phyloP scores from a whole-genome alignment of 2,113 vertebrate genomes.

The Turnix velox region DNA sequence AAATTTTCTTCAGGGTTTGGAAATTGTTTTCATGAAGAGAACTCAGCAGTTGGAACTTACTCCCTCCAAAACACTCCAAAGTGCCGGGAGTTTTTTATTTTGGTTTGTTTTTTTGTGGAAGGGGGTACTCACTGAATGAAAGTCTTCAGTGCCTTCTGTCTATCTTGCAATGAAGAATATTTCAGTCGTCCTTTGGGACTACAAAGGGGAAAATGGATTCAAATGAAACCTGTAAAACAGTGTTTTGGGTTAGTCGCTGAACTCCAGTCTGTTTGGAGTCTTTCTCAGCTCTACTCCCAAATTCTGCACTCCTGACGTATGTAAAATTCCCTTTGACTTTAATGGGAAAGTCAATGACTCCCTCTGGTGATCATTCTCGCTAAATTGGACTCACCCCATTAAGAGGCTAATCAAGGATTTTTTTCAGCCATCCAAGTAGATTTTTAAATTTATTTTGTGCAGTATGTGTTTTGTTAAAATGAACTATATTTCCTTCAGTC shows the following conservation, averaged over 20 bases:
- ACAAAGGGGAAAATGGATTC: background rate
- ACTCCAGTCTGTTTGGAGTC: background rate
- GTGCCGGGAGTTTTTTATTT: background rate
- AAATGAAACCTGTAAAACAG: background rate
- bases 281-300: background rate
- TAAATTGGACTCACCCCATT: constrained; percentile 46
- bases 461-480: background rate
- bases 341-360: constrained; percentile 55
- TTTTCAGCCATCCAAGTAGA: constrained; percentile 35
- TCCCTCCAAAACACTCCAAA: background rate
- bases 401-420: constrained; percentile 41
- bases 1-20: background rate
- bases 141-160: background rate
- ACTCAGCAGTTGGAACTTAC: background rate
- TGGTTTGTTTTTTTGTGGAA: background rate
- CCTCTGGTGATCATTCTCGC: constrained; percentile 57
- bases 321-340: constrained; percentile 37
- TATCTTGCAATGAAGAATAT: background rate
- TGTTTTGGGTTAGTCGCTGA: background rate
- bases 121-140: background rate
- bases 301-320: background rate
- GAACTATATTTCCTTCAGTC: background rate
- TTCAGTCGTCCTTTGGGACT: background rate
- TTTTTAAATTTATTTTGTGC: constrained; percentile 1
- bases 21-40: background rate